phyloP scores from a whole-genome alignment of 2,113 vertebrate genomes.

The Gallinago media region DNA sequence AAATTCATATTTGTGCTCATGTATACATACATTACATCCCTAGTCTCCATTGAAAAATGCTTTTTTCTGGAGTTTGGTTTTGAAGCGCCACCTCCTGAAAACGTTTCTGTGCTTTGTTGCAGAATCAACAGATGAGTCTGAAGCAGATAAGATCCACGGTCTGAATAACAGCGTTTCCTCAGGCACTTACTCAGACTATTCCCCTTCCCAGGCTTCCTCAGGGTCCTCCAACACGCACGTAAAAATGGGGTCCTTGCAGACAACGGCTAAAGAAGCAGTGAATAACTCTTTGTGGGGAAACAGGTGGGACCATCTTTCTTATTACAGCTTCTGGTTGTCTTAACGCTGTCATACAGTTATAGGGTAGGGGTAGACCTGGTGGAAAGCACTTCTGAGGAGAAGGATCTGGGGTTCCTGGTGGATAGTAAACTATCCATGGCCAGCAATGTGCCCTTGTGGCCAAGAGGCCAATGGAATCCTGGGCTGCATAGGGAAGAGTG shows the following conservation, averaged over 20 bases:
- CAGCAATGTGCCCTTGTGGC: no score
- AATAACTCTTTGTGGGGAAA: constrained; percentile 97
- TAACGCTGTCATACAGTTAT: fast-evolving
- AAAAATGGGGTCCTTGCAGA: constrained; percentile 88
- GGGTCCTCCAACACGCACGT: constrained; percentile 93
- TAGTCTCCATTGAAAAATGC: neutral
- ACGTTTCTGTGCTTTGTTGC: constrained; percentile 71
- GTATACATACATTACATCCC: fast-evolving
- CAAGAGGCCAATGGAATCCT: no score
- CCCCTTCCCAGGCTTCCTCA: constrained; percentile 97
- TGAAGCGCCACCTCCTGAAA: neutral
- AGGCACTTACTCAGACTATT: constrained; percentile 99
- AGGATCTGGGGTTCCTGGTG: no score
- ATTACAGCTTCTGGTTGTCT: neutral
- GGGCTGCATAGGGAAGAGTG: no score
- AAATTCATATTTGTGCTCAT: fast-evolving
- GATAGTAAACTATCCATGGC: no score
- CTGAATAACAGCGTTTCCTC: constrained; percentile 99
- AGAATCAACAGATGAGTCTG: constrained; percentile 98
- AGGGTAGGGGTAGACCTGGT: no score
- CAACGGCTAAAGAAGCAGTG: constrained; percentile 90
- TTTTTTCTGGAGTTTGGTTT: neutral
- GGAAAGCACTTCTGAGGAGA: no score
- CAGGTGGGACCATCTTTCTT: constrained; percentile 84
- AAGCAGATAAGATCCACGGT: constrained; percentile 97